Base-by-base conservation (phyloP, 2,888 invertebrate species). In the Xanthorhoe spadicearia region DNA sequence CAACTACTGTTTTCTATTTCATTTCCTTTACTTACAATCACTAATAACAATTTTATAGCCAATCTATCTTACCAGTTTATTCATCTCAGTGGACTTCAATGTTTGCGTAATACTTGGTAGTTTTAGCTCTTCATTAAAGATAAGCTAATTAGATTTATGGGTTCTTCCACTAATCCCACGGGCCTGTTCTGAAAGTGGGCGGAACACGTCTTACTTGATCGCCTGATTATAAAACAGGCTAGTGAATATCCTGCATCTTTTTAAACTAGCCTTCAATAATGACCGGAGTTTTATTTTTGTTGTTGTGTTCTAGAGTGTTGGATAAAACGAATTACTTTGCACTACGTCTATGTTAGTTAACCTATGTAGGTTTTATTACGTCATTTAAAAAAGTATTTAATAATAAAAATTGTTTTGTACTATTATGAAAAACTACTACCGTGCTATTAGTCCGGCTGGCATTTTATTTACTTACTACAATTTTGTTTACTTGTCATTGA, bases 131-230 rank as follows among this genome's bases (percentile, higher is more conserved):
- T 68, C 18, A 18, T 35, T 53, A 53, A 32, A 32, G 38, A 4
- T 57, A 59, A 49, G 48, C 19, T 49, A 61, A 66, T 66, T 49
- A 43, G 48, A 53, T 52, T 50, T 52, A 59, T 63, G 56, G 55
- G 56, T 53, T 60, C 58, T 48, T 59, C 32, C 48, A 61, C 23
- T 49, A 57, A 59, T 64, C 63, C 60, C 61, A 65, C 58, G 54
- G 56, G 63, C 58, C 48, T 35, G 64, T 63, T 66, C 65, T 28
- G 23, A 60, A 64, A 68, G 70, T 66, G 68, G 69, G 69, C 66
- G 66, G 49, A 68, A 69, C 64, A 66, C 59, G 64, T 68, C 60
- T 67, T 63, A 63, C 65, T 61, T 60, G 66, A 69, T 71, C 63
- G 58, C 53, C 55, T 50, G 69, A 69, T 68, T 55, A 53, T 61